These are phyloP conservation scores for Cheilosia vernalis DNA, from an alignment of 2,888 invertebrate species.

Conservation along the genomic window DNA sequence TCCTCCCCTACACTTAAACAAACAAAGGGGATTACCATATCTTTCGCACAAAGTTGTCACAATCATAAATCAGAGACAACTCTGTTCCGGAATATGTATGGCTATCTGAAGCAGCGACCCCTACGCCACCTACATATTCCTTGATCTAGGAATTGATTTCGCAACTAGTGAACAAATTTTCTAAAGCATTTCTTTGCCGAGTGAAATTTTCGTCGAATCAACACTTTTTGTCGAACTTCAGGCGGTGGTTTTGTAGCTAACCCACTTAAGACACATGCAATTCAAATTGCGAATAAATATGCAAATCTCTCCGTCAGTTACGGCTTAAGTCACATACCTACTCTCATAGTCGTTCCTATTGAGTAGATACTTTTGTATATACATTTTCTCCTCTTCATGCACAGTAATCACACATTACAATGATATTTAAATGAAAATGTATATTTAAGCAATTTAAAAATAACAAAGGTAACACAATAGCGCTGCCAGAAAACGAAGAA, in stretches of 20 bases:
- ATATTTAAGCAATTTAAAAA: slow-evolving; percentile 39
- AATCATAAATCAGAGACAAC: slow-evolving; percentile 2
- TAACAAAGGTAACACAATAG: slow-evolving; percentile 49
- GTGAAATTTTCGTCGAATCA: not conserved
- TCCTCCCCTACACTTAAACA: not conserved
- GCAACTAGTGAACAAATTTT: not conserved
- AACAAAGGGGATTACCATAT: not conserved
- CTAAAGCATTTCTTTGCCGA: not conserved
- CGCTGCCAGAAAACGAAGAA: not conserved
- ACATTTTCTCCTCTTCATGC: slow-evolving; percentile 26
- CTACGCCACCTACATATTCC: not conserved
- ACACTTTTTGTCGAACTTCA: not conserved
- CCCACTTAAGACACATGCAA: slow-evolving; percentile 11
- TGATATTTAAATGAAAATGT: slow-evolving; percentile 39
- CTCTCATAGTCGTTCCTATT: not conserved
- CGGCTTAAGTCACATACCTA: slow-evolving; percentile 22
- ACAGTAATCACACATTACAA: slow-evolving; percentile 3
- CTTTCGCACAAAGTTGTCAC: not conserved
- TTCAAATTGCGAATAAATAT: slow-evolving; percentile 41
- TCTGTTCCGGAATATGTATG: too few relatives aligned
- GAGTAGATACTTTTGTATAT: slow-evolving; percentile 42
- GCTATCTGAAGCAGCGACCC: not conserved
- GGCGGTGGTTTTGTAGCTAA: not conserved
- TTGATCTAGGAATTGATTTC: not conserved
- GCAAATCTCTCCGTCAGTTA: slow-evolving; percentile 38